phyloP scores from a whole-genome alignment of 2,888 invertebrate genomes.

The Strigamia crassipes region DNA sequence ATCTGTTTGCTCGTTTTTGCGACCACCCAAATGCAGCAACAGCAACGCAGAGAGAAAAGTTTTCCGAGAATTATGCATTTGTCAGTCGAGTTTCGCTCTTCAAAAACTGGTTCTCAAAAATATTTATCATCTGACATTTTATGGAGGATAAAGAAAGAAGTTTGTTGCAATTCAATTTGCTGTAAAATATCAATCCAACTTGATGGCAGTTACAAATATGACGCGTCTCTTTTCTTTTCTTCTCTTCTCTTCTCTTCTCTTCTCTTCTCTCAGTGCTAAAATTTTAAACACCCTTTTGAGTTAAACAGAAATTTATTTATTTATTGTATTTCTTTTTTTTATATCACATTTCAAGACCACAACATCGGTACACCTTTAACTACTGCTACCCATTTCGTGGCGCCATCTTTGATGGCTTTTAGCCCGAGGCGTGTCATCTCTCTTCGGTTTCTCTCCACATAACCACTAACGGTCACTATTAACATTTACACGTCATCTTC shows the following conservation, averaged over 20 bases:
- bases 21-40: background rate
- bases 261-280: background rate
- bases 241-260: background rate
- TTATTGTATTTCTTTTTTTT: background rate
- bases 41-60: too few relatives aligned
- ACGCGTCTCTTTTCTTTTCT: background rate
- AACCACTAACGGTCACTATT: conserved; percentile 31
- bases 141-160: background rate
- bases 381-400: background rate
- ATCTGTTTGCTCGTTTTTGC: background rate
- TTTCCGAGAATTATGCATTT: background rate
- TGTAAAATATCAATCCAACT: conserved; percentile 24
- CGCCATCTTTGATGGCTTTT: background rate
- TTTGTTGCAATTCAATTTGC: conserved; percentile 2
- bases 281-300: background rate
- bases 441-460: conserved; percentile 13
- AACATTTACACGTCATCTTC: conserved; percentile 35
- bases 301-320: conserved; percentile 5
- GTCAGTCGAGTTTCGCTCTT: background rate
- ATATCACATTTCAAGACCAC: background rate
- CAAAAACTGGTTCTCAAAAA: background rate
- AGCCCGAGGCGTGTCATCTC: background rate
- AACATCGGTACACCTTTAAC: background rate
- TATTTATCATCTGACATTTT: background rate
- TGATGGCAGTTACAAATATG: background rate